These are phyloP conservation scores for Embidobia sp. DNA, from an alignment of 2,888 invertebrate species.

Conservation along the genomic window DNA sequence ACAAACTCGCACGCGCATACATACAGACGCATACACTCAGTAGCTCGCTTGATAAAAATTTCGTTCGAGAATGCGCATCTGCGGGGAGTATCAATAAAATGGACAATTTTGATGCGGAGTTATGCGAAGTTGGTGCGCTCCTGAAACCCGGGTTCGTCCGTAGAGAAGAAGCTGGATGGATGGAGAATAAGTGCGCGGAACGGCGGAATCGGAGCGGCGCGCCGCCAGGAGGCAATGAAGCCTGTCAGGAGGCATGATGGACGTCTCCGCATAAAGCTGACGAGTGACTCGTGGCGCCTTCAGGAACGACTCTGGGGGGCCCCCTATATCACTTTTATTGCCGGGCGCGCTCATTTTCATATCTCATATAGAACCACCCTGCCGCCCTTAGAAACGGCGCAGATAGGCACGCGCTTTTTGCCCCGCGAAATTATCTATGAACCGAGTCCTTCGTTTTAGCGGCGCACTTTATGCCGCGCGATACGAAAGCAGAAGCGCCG, in stretches of 20 bases:
- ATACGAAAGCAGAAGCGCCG: conserved; percentile 12
- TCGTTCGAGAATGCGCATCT: too few relatives aligned
- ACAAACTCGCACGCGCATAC: too few relatives aligned
- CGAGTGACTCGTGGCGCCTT: conserved; percentile 81
- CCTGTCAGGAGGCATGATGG: conserved; percentile 81
- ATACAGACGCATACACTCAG: too few relatives aligned
- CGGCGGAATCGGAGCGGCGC: conserved; percentile 76
- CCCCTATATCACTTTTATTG: conserved; percentile 81
- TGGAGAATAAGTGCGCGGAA: conserved; percentile 66
- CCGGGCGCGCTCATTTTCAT: conserved; percentile 81
- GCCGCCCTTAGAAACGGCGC: conserved; percentile 63
- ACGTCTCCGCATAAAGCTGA: conserved; percentile 81
- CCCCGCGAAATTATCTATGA: conserved; percentile 40
- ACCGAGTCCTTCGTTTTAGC: conserved; percentile 15
- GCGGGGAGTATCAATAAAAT: too few relatives aligned
- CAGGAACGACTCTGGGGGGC: conserved; percentile 80
- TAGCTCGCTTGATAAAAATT: too few relatives aligned
- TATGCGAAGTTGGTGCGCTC: too few relatives aligned
- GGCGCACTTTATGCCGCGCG: conserved; percentile 21
- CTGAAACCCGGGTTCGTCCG: too few relatives aligned
- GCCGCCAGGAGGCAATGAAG: conserved; percentile 81
- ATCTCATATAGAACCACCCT: conserved; percentile 80
- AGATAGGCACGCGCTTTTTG: conserved; percentile 51
- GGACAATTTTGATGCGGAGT: too few relatives aligned
- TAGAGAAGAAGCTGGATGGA: conserved; percentile 18